Evolutionary conservation across 2,888 invertebrate genomes (phyloP).

Genomic region (Drosophila anceps): DNA sequence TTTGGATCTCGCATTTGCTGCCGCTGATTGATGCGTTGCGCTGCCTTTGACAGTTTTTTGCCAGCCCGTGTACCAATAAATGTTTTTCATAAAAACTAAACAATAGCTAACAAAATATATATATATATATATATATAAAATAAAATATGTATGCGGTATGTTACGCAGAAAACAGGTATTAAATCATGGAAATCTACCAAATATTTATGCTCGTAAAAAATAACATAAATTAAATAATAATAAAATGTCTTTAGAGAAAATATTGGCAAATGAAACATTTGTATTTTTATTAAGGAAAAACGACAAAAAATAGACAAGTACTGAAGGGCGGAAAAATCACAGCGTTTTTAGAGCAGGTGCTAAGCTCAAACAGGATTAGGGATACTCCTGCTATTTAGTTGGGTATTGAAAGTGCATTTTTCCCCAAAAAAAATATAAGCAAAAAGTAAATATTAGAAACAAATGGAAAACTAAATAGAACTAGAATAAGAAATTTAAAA

Average conservation of each 20-base stretch:
- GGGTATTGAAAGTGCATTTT: too few relatives aligned
- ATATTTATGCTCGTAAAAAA: conserved; percentile 32
- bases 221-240: conserved; percentile 34
- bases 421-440: too few relatives aligned
- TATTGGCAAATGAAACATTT: conserved; percentile 23
- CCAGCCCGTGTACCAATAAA: conserved; percentile 50
- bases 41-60: conserved; percentile 74
- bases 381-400: background rate
- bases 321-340: too few relatives aligned
- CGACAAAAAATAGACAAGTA: background rate
- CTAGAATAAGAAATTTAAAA: background rate
- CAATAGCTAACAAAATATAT: conserved; percentile 33
- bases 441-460: background rate
- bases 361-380: background rate
- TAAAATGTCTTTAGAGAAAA: conserved; percentile 5
- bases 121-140: too few relatives aligned
- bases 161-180: conserved; percentile 37
- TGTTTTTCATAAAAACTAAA: conserved; percentile 65
- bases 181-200: conserved; percentile 48
- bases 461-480: background rate
- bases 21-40: conserved; percentile 68
- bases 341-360: background rate
- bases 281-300: conserved; percentile 18
- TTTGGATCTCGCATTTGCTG: conserved; percentile 16
- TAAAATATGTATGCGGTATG: conserved; percentile 7